phyloP scores from a whole-genome alignment of 2,113 vertebrate genomes.

The Gavia stellata region DNA sequence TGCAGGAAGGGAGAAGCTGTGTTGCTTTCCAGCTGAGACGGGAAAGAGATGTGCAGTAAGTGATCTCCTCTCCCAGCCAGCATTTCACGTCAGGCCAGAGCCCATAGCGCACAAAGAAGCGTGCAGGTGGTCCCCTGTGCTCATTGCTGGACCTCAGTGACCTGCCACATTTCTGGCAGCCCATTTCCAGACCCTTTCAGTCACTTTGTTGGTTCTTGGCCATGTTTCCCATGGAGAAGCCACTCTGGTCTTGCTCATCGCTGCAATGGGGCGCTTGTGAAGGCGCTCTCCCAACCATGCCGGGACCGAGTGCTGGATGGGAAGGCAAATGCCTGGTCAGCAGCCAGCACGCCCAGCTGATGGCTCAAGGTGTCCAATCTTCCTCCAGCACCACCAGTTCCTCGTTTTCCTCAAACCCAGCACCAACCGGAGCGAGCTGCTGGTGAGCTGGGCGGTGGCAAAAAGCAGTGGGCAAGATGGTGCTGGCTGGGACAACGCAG shows the following conservation, averaged over 20 bases:
- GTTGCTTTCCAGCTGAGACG: not conserved
- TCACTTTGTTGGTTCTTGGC: not conserved
- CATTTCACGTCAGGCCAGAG: not conserved
- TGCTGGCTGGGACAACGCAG: not conserved
- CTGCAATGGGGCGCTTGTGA: not conserved
- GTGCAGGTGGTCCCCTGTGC: not conserved
- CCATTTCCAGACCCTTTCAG: not conserved
- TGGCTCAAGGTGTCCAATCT: not conserved
- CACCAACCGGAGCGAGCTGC: accelerated
- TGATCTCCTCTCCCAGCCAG: not conserved
- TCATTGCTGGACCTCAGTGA: not conserved
- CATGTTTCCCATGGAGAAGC: not conserved
- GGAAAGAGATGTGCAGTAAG: not conserved
- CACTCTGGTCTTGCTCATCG: not conserved
- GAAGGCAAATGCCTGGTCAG: accelerated
- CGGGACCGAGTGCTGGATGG: accelerated
- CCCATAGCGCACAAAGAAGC: accelerated
- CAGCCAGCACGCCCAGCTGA: not conserved
- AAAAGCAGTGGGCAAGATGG: accelerated
- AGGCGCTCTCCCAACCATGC: accelerated
- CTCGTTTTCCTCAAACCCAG: not conserved
- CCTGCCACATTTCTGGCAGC: not conserved
- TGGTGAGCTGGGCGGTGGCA: not conserved
- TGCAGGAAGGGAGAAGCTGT: not conserved
- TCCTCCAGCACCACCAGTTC: not conserved